Conservation (phyloP, 2,888 invertebrate genomes). For the Apodemia mormo region DNA sequence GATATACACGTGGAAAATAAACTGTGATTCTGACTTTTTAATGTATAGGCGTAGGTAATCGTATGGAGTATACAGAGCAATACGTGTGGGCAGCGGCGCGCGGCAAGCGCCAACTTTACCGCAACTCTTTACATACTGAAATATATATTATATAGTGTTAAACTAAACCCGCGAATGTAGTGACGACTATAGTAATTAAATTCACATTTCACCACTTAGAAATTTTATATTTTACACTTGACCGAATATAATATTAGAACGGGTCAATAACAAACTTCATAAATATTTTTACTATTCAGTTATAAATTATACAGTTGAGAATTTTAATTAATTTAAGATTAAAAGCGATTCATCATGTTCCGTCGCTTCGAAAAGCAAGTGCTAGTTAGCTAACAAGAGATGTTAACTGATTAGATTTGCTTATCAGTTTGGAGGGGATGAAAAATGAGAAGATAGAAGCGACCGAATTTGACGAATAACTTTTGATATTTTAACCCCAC, state of each 20-base stretch:
- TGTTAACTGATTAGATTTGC: neutral
- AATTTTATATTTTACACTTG: too few species aligned
- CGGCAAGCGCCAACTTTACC: slow-evolving; percentile 33
- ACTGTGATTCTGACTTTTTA: slow-evolving; percentile 82
- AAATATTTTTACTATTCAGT: too few species aligned
- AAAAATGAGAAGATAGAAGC: neutral
- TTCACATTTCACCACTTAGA: too few species aligned
- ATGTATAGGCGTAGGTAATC: slow-evolving; percentile 72
- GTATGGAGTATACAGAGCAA: slow-evolving; percentile 62
- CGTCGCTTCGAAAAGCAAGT: too few species aligned
- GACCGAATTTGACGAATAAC: neutral
- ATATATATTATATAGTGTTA: too few species aligned
- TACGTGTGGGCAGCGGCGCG: slow-evolving; percentile 39
- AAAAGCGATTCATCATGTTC: too few species aligned
- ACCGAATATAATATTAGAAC: too few species aligned
- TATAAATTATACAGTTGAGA: too few species aligned
- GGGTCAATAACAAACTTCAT: too few species aligned
- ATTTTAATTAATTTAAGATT: too few species aligned
- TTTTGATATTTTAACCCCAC: neutral
- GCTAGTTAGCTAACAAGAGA: neutral
- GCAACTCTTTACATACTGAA: neutral
- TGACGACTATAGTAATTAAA: too few species aligned
- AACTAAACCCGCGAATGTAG: too few species aligned
- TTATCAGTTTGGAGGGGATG: neutral
- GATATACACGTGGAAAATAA: slow-evolving; percentile 79